Evolutionary conservation across 2,888 invertebrate genomes (phyloP).

Genomic region (Pherbina coryleti): DNA sequence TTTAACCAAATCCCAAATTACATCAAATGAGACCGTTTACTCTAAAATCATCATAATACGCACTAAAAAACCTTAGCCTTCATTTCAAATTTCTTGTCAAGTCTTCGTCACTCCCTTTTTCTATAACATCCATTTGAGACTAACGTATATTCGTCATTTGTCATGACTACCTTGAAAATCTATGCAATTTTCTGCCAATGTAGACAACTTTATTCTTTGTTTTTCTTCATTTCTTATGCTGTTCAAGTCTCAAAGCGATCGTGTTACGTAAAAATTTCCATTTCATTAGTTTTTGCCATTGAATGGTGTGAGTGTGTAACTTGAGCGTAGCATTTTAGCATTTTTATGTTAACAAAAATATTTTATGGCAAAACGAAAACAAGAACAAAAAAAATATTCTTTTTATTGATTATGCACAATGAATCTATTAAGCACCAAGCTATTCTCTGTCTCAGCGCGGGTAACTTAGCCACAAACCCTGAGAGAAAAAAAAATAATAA

Average conservation of each 20-base stretch:
- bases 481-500: not conserved
- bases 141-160: too few species aligned
- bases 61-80: too few species aligned
- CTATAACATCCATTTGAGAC: too few species aligned
- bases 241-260: not conserved
- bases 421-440: constrained; percentile 16
- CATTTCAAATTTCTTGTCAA: too few species aligned
- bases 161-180: too few species aligned
- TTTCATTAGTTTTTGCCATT: constrained; percentile 13
- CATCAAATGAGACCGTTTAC: too few species aligned
- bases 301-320: constrained; percentile 16
- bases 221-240: too few species aligned
- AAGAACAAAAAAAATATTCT: not conserved
- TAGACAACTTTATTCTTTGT: too few species aligned
- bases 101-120: too few species aligned
- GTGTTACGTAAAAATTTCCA: constrained; percentile 21
- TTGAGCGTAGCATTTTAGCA: not conserved
- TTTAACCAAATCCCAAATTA: too few species aligned
- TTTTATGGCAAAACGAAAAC: not conserved
- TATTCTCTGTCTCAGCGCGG: not conserved
- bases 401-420: constrained; percentile 3
- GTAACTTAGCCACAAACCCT: not conserved
- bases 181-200: too few species aligned
- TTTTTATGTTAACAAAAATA: not conserved
- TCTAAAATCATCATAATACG: too few species aligned